Base-by-base conservation (phyloP, 2,797 vertebrate species). In the Hipposideros larvatus region DNA sequence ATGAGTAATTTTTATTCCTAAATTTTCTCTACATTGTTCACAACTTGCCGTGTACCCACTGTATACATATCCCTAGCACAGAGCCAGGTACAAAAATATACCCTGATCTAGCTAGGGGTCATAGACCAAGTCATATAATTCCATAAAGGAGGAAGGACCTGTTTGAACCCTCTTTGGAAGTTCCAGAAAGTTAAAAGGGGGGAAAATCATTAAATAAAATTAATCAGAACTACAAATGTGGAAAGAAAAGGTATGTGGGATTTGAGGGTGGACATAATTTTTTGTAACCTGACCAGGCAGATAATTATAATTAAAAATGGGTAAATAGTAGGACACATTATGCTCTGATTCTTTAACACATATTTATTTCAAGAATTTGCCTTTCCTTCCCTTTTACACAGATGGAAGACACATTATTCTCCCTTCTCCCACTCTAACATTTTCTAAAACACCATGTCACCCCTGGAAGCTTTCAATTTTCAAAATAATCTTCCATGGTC, bases 401-500 rank as follows among this genome's bases (percentile, higher is more conserved):
- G 34, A 63, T 28, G 34, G 46, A 37, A 94, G 43, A 82, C 0
- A 3, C 14, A 5, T 46, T 68, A 22, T 53, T 80, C 2, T 88
- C 14, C 4, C 15, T 13, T 21, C 5, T 51, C 34, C 10, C 11
- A 13, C 19, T 31, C 0, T 28, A 19, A 86, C 3, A 15, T 82
- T 95, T 43, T 92, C 48, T 87, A 48, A 95, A 96, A 75, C 26
- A 66, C 43, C 55, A 16, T 63, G 31, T 71, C 41, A 90, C 24
- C 14, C 31, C 14, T 83, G 34, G 65, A 37, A 88, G 15, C 14
- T 96, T 91, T 77, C 63, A 83, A 4, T 88, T 90, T 94, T 92
- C 87, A 87, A 91, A 97, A 92, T 77, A 87, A 78, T 73, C 53
- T 94, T 73, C 63, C 34, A 70, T 19, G 51, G 87, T 18, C 31